Percentiles rank a stretch among this genome's conserved stretches.
Conservation (phyloP, 1,140 invertebrate genomes). For the Lutraria rhynchaena region DNA sequence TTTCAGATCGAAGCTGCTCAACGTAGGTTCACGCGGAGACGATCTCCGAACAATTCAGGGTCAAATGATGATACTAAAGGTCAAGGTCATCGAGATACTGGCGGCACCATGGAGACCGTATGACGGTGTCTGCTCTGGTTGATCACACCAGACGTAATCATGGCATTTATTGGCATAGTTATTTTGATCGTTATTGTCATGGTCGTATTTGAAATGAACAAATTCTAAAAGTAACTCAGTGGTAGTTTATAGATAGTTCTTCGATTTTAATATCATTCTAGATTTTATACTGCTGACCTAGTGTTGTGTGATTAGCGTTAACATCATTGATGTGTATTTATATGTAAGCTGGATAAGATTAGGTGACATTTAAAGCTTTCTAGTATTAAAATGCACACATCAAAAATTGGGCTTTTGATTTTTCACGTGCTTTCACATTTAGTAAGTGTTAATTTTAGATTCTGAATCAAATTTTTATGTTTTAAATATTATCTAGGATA, state of each 20-base stretch:
- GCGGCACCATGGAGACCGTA: constrained; percentile 61
- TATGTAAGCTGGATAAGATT: too few species aligned
- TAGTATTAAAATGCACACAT: too few species aligned
- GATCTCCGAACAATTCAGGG: constrained; percentile 36
- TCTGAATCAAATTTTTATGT: background rate
- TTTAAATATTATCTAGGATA: background rate
- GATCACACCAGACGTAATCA: constrained; percentile 66
- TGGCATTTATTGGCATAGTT: constrained; percentile 49
- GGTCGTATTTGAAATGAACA: constrained; percentile 57
- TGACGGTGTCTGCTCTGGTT: constrained; percentile 76
- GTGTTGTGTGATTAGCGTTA: background rate
- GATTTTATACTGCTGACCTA: background rate
- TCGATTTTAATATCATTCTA: background rate
- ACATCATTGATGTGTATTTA: too few species aligned
- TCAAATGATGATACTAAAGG: background rate
- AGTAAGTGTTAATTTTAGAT: background rate
- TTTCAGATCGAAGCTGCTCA: constrained; percentile 68
- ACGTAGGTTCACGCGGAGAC: constrained; percentile 28
- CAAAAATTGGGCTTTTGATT: background rate
- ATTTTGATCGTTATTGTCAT: constrained; percentile 63
- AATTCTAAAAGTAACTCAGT: constrained; percentile 41
- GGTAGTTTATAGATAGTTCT: background rate
- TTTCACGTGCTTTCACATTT: background rate
- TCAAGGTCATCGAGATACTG: background rate
- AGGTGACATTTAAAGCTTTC: too few species aligned